These are phyloP conservation scores for Alviniconcha marisindica DNA, from an alignment of 1,140 invertebrate genomes.

Conservation along the genomic window DNA sequence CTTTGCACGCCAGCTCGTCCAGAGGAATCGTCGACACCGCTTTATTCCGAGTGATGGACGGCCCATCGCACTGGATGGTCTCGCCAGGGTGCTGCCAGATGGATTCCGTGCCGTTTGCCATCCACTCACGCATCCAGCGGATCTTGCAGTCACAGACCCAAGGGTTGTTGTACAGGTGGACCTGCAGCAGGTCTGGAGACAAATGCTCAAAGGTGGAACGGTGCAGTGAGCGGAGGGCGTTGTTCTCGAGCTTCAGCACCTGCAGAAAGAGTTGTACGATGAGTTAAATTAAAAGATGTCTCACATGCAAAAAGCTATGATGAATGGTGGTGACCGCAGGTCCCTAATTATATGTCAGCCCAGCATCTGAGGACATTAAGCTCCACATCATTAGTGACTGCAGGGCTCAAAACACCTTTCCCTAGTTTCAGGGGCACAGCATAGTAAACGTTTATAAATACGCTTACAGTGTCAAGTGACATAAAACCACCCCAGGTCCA, in stretches of 20 bases:
- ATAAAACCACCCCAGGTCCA: too few species aligned
- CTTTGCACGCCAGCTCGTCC: conserved; percentile 47
- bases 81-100: conserved; percentile 54
- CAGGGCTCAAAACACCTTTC: too few species aligned
- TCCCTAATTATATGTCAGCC: too few species aligned
- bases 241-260: conserved; percentile 64
- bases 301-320: too few species aligned
- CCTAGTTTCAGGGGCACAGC: too few species aligned
- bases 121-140: conserved; percentile 64
- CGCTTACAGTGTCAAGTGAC: too few species aligned
- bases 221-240: conserved; percentile 55
- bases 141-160: conserved; percentile 71
- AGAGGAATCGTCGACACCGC: conserved; percentile 35
- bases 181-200: conserved; percentile 41
- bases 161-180: conserved; percentile 66
- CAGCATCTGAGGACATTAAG: too few species aligned
- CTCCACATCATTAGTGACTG: too few species aligned
- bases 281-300: too few species aligned
- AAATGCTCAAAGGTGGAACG: conserved; percentile 50
- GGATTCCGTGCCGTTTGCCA: conserved; percentile 48
- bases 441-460: too few species aligned
- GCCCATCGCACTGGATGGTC: conserved; percentile 56
- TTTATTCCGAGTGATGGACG: conserved; percentile 48
- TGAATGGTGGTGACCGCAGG: too few species aligned
- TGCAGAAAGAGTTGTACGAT: too few species aligned